A percentile compares a stretch with the other conserved stretches of the same genome.
Evolutionary conservation across 2,797 vertebrate genomes (phyloP).

Genomic region (Sparidentex hasta): DNA sequence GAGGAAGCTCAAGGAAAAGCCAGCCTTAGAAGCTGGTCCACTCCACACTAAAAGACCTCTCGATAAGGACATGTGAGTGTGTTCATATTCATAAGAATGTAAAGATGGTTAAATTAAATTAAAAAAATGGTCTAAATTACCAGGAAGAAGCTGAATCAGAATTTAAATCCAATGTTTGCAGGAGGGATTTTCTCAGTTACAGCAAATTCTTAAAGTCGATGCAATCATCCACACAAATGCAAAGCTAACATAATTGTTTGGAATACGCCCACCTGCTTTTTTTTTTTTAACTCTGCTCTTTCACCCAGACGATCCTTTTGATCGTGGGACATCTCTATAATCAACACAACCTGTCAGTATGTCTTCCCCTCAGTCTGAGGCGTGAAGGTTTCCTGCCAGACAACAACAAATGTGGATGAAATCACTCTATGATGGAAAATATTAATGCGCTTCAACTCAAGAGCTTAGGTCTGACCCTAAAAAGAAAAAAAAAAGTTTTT

Average conservation of each 20-base stretch:
- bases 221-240: background rate
- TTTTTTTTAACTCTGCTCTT: conserved; percentile 31
- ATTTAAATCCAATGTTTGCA: background rate
- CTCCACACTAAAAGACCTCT: too few species aligned
- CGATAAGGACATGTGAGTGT: too few species aligned
- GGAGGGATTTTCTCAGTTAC: background rate
- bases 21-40: too few species aligned
- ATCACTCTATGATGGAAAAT: background rate
- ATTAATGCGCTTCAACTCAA: background rate
- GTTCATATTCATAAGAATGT: background rate
- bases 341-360: conserved; percentile 30
- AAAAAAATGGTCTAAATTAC: background rate
- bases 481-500: background rate
- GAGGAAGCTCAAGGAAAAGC: too few species aligned
- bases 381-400: conserved; percentile 31
- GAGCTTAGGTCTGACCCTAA: background rate
- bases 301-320: conserved; percentile 18
- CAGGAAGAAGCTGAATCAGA: background rate
- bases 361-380: background rate
- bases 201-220: background rate
- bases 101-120: background rate
- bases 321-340: conserved; percentile 28
- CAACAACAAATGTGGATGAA: background rate
- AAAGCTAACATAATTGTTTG: conserved; percentile 4
- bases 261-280: conserved; percentile 7